Evolutionary conservation across 2,113 vertebrate species (phyloP).

Genomic region (Cavia aperea): DNA sequence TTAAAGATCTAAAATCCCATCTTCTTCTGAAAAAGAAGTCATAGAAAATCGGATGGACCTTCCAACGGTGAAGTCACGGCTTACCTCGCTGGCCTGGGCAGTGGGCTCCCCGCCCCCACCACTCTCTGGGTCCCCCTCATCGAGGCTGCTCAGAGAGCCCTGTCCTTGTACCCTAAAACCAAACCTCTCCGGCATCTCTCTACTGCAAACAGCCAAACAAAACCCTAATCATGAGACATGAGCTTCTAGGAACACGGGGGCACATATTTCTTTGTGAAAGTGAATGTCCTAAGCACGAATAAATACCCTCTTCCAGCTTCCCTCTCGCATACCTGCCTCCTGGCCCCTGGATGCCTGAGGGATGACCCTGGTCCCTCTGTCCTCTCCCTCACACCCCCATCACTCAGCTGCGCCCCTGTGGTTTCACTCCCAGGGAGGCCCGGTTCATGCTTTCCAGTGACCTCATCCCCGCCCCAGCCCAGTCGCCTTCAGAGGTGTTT

Average conservation of each 20-base stretch:
- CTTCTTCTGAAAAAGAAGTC: background rate
- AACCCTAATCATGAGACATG: background rate
- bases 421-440: background rate
- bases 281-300: background rate
- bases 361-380: accelerated
- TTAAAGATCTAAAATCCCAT: background rate
- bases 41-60: background rate
- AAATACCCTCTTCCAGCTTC: background rate
- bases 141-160: background rate
- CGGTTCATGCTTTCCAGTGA: background rate
- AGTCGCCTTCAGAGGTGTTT: conserved; percentile 13
- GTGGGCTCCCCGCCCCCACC: accelerated
- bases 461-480: background rate
- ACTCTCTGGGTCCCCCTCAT: background rate
- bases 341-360: background rate
- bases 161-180: background rate
- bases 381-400: background rate
- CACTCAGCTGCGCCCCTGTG: background rate
- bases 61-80: accelerated
- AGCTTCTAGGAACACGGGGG: background rate
- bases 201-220: background rate
- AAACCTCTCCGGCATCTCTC: background rate
- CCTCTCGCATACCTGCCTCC: background rate
- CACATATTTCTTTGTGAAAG: background rate
- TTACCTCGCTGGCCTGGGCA: accelerated